Evolutionary conservation across 2,113 vertebrate species (phyloP).

Genomic region (Elaphurus davidianus): DNA sequence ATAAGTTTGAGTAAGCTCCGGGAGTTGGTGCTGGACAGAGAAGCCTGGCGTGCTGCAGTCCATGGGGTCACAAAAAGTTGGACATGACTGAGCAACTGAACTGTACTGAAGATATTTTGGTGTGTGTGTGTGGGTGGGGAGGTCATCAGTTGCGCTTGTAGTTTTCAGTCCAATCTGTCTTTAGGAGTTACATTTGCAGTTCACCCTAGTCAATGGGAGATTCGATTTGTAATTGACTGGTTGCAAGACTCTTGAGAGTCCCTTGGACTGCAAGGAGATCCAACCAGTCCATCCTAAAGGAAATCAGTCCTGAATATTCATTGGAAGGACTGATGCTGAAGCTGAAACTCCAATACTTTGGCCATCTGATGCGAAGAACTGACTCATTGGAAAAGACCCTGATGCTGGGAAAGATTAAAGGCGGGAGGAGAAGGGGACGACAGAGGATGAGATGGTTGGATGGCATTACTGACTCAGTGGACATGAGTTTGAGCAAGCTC

Average conservation of each 20-base stretch:
- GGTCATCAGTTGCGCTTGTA: neutral
- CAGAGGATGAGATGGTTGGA: too few relatives aligned
- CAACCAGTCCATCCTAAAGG: too few relatives aligned
- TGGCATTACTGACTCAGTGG: too few relatives aligned
- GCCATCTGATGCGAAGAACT: too few relatives aligned
- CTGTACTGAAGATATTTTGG: neutral
- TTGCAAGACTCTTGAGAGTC: neutral
- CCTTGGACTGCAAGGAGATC: too few relatives aligned
- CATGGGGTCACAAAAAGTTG: neutral
- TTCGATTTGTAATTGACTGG: neutral
- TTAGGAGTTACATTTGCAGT: neutral
- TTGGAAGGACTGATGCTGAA: too few relatives aligned
- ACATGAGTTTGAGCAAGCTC: too few relatives aligned
- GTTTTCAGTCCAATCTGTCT: neutral
- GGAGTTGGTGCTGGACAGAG: neutral
- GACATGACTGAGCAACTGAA: neutral
- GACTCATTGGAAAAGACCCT: too few relatives aligned
- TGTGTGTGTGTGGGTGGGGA: neutral
- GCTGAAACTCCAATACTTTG: too few relatives aligned
- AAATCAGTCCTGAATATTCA: too few relatives aligned
- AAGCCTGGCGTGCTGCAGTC: neutral
- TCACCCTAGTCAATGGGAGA: neutral
- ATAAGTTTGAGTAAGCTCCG: fast-evolving
- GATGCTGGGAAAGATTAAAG: too few relatives aligned
- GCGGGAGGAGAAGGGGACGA: fast-evolving